Evolutionary conservation across 1,140 invertebrate genomes (phyloP).

Genomic region (Saccostrea glomerata): DNA sequence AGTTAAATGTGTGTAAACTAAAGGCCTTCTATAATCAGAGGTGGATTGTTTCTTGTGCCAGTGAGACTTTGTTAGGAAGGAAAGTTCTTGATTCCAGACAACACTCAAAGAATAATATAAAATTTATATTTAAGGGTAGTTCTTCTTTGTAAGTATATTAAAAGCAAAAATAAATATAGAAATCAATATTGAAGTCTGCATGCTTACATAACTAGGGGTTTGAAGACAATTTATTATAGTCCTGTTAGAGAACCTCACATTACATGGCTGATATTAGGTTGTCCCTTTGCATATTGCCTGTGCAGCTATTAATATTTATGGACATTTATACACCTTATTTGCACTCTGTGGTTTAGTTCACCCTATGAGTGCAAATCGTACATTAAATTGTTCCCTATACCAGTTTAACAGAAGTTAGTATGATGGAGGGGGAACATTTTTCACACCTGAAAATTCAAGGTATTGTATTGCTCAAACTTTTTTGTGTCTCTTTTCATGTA

Average conservation of each 20-base stretch:
- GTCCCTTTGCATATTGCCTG: background rate
- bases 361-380: background rate
- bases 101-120: background rate
- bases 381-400: constrained; percentile 7
- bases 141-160: background rate
- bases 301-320: constrained; percentile 22
- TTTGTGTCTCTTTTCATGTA: background rate
- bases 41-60: too few species aligned
- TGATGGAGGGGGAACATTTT: background rate
- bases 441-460: constrained; percentile 20
- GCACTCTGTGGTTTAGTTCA: background rate
- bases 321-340: constrained; percentile 14
- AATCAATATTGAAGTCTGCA: constrained; percentile 17
- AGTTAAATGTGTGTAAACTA: too few species aligned
- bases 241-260: background rate
- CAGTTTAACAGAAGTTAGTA: background rate
- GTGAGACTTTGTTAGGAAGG: too few species aligned
- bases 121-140: background rate
- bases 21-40: too few species aligned
- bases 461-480: constrained; percentile 20
- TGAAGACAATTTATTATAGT: background rate
- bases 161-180: background rate
- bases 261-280: background rate
- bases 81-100: background rate
- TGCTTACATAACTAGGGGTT: constrained; percentile 2